Conservation (phyloP, 1,140 invertebrate genomes). For the Brachystomella parvula region DNA sequence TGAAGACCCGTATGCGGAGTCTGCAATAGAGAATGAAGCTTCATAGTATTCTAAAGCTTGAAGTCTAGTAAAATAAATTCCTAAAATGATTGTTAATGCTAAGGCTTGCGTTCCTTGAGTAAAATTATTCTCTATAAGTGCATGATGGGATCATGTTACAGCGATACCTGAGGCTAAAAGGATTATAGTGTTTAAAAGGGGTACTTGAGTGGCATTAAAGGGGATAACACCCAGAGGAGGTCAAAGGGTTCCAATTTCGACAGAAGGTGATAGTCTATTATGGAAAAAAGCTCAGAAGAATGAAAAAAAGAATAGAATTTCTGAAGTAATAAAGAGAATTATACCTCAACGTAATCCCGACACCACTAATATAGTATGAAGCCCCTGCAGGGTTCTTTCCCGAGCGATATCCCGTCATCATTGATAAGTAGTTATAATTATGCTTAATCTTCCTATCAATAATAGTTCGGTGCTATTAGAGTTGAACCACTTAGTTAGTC, state of each 20-base stretch:
- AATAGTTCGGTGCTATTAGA: constrained; percentile 45
- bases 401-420: constrained; percentile 53
- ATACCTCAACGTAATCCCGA: constrained; percentile 51
- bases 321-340: constrained; percentile 57
- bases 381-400: constrained; percentile 47
- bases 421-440: constrained; percentile 48
- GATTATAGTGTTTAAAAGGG: constrained; percentile 46
- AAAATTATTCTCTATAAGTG: constrained; percentile 48
- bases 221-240: constrained; percentile 50
- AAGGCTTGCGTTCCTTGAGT: constrained; percentile 44
- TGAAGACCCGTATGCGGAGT: constrained; percentile 55
- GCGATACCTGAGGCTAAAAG: constrained; percentile 44
- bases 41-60: constrained; percentile 45
- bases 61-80: constrained; percentile 47
- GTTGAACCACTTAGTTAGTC: constrained; percentile 49
- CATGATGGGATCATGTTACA: constrained; percentile 49
- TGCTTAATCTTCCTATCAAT: constrained; percentile 44
- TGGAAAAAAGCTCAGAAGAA: constrained; percentile 61
- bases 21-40: constrained; percentile 50
- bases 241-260: constrained; percentile 54
- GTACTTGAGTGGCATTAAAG: constrained; percentile 54
- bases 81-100: constrained; percentile 50
- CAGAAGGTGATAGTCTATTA: constrained; percentile 50
- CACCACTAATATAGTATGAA: constrained; percentile 42
- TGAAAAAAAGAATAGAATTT: constrained; percentile 54